Evolutionary conservation across 2,113 vertebrate species (phyloP).

Genomic region (Hemicordylus capensis): DNA sequence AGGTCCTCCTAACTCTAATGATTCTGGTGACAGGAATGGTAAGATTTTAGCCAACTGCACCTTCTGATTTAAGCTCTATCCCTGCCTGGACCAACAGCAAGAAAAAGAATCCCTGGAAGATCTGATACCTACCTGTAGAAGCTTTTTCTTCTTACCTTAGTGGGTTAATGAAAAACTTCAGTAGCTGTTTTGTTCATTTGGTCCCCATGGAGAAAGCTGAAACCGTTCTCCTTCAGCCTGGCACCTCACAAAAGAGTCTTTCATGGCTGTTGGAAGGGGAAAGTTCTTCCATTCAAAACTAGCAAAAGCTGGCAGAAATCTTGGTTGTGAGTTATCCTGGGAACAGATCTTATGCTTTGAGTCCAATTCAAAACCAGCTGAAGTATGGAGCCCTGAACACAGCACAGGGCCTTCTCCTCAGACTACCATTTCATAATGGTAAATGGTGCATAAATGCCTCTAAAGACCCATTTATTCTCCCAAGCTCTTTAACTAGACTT

Average conservation of each 20-base stretch:
- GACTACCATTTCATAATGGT: background rate
- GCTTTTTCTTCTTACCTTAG: background rate
- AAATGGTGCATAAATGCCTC: too few species aligned
- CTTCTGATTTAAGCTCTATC: background rate
- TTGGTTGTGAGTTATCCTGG: background rate
- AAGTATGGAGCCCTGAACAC: background rate
- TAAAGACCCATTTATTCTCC: too few species aligned
- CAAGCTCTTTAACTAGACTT: too few species aligned
- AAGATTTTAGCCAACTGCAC: background rate
- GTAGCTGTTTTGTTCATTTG: background rate
- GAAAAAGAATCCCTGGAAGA: too few species aligned
- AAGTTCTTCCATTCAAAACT: background rate
- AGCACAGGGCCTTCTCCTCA: background rate
- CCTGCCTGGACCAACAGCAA: too few species aligned
- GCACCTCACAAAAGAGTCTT: background rate
- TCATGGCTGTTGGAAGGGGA: background rate
- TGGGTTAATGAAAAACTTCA: background rate
- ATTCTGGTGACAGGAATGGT: too few species aligned
- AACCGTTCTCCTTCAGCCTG: background rate
- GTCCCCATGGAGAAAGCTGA: background rate
- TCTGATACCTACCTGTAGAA: background rate
- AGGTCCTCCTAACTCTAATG: too few species aligned
- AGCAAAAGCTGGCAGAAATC: background rate
- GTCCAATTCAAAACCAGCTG: background rate
- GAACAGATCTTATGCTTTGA: background rate